A percentile compares a stretch with the other conserved stretches of the same genome.
Conservation (phyloP, 2,113 vertebrate genomes). For the Indicator indicator region DNA sequence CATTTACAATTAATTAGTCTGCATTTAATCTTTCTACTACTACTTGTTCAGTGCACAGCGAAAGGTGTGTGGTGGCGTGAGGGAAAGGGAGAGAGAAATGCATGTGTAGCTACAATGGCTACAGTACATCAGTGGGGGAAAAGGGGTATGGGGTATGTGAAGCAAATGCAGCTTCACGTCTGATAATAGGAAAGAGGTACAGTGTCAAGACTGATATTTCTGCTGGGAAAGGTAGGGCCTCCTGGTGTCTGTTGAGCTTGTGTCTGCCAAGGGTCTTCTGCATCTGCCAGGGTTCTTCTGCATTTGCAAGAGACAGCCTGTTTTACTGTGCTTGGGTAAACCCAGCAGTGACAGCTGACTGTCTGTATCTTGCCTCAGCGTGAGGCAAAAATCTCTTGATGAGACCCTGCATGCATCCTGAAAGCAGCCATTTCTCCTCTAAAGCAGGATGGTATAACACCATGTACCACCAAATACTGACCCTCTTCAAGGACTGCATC, state of each 20-base stretch:
- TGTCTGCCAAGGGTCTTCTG: neutral
- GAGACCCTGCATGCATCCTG: neutral
- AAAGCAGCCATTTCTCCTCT: neutral
- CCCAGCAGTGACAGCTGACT: neutral
- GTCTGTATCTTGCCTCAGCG: accelerated
- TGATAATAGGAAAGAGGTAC: neutral
- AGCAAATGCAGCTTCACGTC: neutral
- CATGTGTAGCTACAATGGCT: neutral
- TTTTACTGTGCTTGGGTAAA: neutral
- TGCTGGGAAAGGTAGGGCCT: neutral
- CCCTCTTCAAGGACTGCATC: neutral
- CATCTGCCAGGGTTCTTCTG: neutral
- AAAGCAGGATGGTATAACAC: neutral
- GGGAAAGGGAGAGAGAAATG: neutral
- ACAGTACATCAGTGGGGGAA: neutral
- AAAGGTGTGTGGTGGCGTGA: neutral
- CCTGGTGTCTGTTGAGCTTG: neutral
- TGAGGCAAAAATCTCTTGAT: neutral
- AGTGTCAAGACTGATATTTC: neutral
- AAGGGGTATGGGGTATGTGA: neutral
- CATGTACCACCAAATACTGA: neutral
- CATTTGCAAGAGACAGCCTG: neutral
- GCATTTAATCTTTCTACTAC: neutral
- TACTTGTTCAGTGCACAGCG: neutral
- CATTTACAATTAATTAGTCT: neutral